These are phyloP conservation scores for Ptyas mucosa DNA, from an alignment of 2,113 vertebrate species.

Conservation along the genomic window DNA sequence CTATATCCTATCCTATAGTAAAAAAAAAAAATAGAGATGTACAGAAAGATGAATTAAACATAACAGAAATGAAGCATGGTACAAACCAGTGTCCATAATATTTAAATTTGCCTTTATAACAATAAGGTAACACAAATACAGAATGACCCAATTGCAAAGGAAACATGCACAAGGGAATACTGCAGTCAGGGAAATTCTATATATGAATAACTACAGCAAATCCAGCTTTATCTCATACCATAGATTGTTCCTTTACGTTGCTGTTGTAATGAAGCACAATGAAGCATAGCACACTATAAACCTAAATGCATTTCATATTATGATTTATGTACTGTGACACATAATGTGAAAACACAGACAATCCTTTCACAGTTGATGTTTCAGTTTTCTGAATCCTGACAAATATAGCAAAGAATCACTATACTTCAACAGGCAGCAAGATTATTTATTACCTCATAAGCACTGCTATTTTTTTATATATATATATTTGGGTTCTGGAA, in stretches of 20 bases:
- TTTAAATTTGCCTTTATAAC: background rate
- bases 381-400: background rate
- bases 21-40: background rate
- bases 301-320: background rate
- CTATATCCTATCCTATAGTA: background rate
- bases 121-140: background rate
- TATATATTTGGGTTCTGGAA: background rate
- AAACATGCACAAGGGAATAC: background rate
- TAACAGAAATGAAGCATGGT: background rate
- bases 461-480: background rate
- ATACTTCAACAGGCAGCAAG: background rate
- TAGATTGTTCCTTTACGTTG: background rate
- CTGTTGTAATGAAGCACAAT: background rate
- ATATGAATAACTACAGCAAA: background rate
- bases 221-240: background rate
- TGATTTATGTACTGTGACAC: slow-evolving; percentile 21
- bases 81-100: background rate
- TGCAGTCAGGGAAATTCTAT: background rate
- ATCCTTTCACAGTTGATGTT: slow-evolving; percentile 21
- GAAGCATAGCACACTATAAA: slow-evolving; percentile 3
- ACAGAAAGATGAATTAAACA: background rate
- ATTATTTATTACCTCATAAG: slow-evolving; percentile 8
- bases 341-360: slow-evolving; percentile 20
- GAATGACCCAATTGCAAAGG: background rate
- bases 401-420: background rate